phyloP scores from a whole-genome alignment of 2,797 vertebrate species.

The Syngnathus acus region DNA sequence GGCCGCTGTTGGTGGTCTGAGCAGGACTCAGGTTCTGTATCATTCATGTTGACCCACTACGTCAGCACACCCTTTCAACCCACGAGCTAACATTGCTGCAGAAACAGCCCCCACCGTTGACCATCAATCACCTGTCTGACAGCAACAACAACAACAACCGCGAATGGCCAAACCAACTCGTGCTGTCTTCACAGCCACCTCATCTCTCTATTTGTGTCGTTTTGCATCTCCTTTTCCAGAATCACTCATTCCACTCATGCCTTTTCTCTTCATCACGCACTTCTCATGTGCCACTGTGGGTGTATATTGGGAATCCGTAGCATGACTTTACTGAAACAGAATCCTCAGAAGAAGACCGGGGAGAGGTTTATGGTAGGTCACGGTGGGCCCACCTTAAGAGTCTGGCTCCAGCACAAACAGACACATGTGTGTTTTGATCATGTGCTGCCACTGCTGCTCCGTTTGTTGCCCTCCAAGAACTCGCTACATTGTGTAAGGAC shows the following conservation, averaged over 20 bases:
- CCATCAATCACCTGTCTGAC: slow-evolving; percentile 18
- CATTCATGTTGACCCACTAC: slow-evolving; percentile 28
- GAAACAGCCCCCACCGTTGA: slow-evolving; percentile 8
- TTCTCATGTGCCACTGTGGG: slow-evolving; percentile 32
- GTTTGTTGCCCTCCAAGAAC: slow-evolving; percentile 18
- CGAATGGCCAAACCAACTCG: not conserved
- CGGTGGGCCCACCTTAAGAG: slow-evolving; percentile 23
- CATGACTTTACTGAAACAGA: slow-evolving; percentile 53
- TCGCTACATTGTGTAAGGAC: slow-evolving; percentile 31
- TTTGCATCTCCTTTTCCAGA: slow-evolving; percentile 21
- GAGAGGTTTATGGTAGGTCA: slow-evolving; percentile 43
- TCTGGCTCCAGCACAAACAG: slow-evolving; percentile 22
- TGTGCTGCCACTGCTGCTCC: slow-evolving; percentile 15
- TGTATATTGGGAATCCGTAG: slow-evolving; percentile 42
- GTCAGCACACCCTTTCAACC: slow-evolving; percentile 25
- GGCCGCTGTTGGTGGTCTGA: slow-evolving; percentile 39
- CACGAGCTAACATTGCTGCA: slow-evolving; percentile 15
- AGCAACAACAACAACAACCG: slow-evolving; percentile 6
- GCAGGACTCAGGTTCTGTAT: slow-evolving; percentile 39
- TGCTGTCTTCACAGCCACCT: slow-evolving; percentile 23
- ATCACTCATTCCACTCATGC: slow-evolving; percentile 26
- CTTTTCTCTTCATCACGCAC: slow-evolving; percentile 34
- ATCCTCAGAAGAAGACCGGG: slow-evolving; percentile 42
- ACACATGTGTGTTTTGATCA: slow-evolving; percentile 34
- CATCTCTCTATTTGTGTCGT: slow-evolving; percentile 28